Evolutionary conservation across 2,888 invertebrate genomes (phyloP).

Genomic region (Epinotia brunnichana): DNA sequence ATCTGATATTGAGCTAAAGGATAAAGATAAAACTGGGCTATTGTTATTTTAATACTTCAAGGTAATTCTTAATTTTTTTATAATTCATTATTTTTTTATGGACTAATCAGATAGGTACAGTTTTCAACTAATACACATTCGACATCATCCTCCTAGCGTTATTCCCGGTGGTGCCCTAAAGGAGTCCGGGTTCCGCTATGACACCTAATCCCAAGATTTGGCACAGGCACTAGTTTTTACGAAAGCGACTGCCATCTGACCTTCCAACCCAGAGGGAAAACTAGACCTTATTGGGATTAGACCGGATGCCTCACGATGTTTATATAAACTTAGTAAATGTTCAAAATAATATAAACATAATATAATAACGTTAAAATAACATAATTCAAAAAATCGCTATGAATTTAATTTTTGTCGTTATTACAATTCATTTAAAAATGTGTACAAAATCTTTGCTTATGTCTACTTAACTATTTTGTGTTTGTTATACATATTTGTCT

Average conservation of each 20-base stretch:
- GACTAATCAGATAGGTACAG: too few relatives aligned
- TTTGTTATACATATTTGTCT: slow-evolving; percentile 14
- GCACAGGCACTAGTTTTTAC: too few relatives aligned
- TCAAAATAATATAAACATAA: background rate
- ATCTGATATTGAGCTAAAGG: too few relatives aligned
- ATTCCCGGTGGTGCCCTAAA: too few relatives aligned
- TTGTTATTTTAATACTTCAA: background rate
- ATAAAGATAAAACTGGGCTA: background rate
- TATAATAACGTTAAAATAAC: background rate
- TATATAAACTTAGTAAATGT: background rate
- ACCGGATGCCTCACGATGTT: too few relatives aligned
- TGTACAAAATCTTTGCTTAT: slow-evolving; percentile 39
- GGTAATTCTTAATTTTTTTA: background rate
- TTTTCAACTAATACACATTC: background rate
- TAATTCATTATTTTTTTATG: too few relatives aligned
- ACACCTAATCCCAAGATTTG: too few relatives aligned
- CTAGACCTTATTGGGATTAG: too few relatives aligned
- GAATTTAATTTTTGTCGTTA: slow-evolving; percentile 32
- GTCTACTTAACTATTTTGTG: slow-evolving; percentile 28
- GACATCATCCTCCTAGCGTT: too few relatives aligned
- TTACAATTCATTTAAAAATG: slow-evolving; percentile 31
- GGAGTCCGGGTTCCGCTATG: too few relatives aligned
- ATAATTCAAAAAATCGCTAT: background rate
- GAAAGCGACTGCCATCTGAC: too few relatives aligned
- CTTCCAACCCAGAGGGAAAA: too few relatives aligned